Percentiles rank a stretch among this genome's conserved stretches.
Conservation (phyloP, 92 coral and sea anemone genomes). For the Plumapathes pennacea region DNA sequence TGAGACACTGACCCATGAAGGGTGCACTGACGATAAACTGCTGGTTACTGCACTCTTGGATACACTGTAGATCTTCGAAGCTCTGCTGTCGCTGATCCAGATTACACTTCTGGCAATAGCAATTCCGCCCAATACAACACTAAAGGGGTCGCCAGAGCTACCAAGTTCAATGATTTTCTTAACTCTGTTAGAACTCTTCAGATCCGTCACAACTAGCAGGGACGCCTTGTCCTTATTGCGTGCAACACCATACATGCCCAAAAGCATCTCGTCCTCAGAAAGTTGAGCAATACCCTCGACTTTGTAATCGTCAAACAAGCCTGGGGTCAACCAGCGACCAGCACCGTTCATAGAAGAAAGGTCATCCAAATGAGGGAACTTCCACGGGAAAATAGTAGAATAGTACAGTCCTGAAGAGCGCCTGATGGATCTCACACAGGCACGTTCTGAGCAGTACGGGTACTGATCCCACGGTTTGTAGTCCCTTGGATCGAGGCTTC, state of each 20-base stretch:
- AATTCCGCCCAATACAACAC: slow-evolving; percentile 76
- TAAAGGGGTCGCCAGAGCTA: slow-evolving; percentile 45
- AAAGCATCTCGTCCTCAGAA: slow-evolving; percentile 54
- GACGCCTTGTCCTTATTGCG: slow-evolving; percentile 76
- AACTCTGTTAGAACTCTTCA: slow-evolving; percentile 43
- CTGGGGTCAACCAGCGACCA: slow-evolving; percentile 93
- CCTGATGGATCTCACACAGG: slow-evolving; percentile 70
- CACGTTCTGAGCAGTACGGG: slow-evolving; percentile 84
- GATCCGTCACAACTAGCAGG: slow-evolving; percentile 71
- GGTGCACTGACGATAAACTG: slow-evolving; percentile 47
- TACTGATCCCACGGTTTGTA: slow-evolving; percentile 68
- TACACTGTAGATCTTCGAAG: slow-evolving; percentile 56
- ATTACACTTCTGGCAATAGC: slow-evolving; percentile 66
- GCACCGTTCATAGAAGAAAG: slow-evolving; percentile 74
- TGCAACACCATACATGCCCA: slow-evolving; percentile 94
- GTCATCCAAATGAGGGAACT: slow-evolving; percentile 92
- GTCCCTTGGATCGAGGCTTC: slow-evolving; percentile 66
- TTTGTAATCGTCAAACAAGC: slow-evolving; percentile 92
- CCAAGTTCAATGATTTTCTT: slow-evolving; percentile 79
- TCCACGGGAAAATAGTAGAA: slow-evolving; percentile 76
- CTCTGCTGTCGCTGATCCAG: slow-evolving; percentile 77
- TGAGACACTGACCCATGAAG: slow-evolving; percentile 62
- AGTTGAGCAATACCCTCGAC: slow-evolving; percentile 74
- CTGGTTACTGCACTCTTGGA: slow-evolving; percentile 50
- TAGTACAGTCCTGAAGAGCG: slow-evolving; percentile 83